phyloP scores from a whole-genome alignment of 2,888 invertebrate species.

The Metopia argyrocephala region DNA sequence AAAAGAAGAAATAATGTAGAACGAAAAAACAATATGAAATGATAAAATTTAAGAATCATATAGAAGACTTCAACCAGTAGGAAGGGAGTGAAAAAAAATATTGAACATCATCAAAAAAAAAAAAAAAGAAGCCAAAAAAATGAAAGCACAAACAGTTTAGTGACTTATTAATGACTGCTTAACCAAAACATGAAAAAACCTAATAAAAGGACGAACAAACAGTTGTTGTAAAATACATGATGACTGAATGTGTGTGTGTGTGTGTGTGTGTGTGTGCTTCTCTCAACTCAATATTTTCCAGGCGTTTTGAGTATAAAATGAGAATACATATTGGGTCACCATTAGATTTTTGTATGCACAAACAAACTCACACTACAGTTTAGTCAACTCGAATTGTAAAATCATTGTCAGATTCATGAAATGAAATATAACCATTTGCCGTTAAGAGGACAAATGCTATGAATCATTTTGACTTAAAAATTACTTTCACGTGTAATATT shows the following conservation, averaged over 20 bases:
- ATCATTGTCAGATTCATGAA: constrained; percentile 33
- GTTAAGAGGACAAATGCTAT: constrained; percentile 42
- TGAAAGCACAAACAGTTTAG: constrained; percentile 34
- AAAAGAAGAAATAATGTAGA: background rate
- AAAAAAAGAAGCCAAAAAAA: background rate
- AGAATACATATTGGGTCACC: constrained; percentile 6
- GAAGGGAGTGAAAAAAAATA: background rate
- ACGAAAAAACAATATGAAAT: background rate
- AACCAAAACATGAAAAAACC: constrained; percentile 46
- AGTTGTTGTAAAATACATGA: no score
- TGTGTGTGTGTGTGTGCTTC: background rate
- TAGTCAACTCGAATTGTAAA: background rate
- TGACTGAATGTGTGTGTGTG: constrained; percentile 20
- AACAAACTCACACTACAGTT: background rate
- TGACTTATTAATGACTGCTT: constrained; percentile 62
- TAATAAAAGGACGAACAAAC: constrained; percentile 27
- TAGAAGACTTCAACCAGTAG: background rate
- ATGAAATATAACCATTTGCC: constrained; percentile 50
- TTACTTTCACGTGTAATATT: constrained; percentile 54
- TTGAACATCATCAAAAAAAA: background rate
- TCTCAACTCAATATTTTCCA: background rate
- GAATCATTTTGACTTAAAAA: constrained; percentile 53
- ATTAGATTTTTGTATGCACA: no score
- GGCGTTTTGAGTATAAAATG: constrained; percentile 9
- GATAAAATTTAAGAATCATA: background rate